Evolutionary conservation across 2,113 vertebrate species (phyloP).

Genomic region (Panthera uncia): DNA sequence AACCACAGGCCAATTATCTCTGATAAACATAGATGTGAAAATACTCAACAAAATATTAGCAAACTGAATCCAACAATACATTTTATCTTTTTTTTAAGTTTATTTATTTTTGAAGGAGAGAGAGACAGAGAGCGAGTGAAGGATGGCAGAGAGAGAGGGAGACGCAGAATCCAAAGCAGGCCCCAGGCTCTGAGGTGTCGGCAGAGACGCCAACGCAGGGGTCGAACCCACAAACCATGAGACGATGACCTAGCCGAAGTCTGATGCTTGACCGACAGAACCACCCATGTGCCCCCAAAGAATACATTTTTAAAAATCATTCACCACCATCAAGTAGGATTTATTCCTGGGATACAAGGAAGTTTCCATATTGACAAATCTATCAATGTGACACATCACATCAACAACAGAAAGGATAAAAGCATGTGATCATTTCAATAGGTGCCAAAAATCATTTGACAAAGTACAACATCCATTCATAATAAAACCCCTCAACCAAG

Average conservation of each 20-base stretch:
- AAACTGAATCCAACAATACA: background rate
- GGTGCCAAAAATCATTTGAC: background rate
- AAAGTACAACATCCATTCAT: background rate
- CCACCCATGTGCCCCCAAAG: too few species aligned
- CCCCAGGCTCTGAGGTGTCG: too few species aligned
- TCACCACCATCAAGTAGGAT: background rate
- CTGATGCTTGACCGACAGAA: too few species aligned
- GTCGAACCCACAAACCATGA: too few species aligned
- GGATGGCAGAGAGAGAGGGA: too few species aligned
- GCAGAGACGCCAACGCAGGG: too few species aligned
- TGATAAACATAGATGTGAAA: background rate
- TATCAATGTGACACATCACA: background rate
- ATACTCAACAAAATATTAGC: background rate
- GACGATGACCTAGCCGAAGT: too few species aligned
- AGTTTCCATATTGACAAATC: background rate
- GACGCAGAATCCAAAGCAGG: too few species aligned
- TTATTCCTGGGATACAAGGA: background rate
- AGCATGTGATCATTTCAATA: background rate
- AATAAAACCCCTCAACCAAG: background rate
- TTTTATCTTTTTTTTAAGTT: background rate
- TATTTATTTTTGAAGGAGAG: too few species aligned
- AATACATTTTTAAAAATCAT: background rate
- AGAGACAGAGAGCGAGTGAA: too few species aligned
- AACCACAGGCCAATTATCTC: background rate
- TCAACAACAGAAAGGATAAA: background rate